phyloP scores from a whole-genome alignment of 2,888 invertebrate genomes.

The Amphipyra berbera region DNA sequence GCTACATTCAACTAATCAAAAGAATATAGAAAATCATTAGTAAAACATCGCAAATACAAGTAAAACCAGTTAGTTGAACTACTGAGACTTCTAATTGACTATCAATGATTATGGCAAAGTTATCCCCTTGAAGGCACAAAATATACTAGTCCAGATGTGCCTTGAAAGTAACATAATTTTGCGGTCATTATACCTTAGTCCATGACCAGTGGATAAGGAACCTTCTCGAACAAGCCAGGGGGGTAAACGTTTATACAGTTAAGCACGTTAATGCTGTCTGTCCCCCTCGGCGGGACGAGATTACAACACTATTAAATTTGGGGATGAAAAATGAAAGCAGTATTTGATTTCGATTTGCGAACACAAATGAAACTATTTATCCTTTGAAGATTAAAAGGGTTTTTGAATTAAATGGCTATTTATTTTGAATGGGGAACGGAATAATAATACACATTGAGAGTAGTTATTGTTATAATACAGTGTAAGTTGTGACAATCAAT shows the following conservation, averaged over 20 bases:
- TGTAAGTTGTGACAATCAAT: conserved; percentile 37
- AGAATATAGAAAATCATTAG: conserved; percentile 1
- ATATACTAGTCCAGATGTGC: conserved; percentile 17
- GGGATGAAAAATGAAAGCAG: conserved; percentile 76
- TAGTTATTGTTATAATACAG: conserved; percentile 26
- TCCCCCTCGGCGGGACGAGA: conserved; percentile 60
- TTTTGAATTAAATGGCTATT: conserved; percentile 35
- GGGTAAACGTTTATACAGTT: conserved; percentile 47
- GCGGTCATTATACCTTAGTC: conserved; percentile 32
- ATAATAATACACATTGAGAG: conserved; percentile 7
- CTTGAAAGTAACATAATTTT: conserved; percentile 38
- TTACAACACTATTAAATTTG: conserved; percentile 75
- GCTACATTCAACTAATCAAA: not conserved
- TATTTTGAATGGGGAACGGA: conserved; percentile 30
- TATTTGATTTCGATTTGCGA: conserved; percentile 68
- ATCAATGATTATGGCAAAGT: conserved; percentile 8
- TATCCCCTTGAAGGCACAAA: conserved; percentile 2
- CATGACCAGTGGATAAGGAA: conserved; percentile 45
- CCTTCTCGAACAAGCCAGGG: conserved; percentile 41
- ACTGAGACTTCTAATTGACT: conserved; percentile 14
- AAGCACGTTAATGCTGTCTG: conserved; percentile 53
- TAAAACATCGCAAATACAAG: not conserved
- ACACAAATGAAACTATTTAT: conserved; percentile 55
- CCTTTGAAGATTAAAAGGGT: conserved; percentile 47
- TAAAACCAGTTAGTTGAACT: conserved; percentile 7